Base-by-base conservation (phyloP, 64 coral and sea anemone genomes). In the Porites lutea region DNA sequence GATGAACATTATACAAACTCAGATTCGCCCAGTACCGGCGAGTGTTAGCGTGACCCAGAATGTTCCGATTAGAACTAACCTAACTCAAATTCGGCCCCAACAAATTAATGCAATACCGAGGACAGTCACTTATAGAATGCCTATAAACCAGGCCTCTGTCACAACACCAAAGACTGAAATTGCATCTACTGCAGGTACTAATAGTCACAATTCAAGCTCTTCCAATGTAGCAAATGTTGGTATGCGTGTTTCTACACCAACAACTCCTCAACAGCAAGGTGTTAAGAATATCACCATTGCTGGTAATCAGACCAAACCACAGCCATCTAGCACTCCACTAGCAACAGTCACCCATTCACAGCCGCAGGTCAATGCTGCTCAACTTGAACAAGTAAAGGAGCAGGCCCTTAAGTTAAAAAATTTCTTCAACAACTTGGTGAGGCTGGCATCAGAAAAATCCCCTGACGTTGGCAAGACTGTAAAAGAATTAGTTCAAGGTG, bases 401-500 rank as follows among this genome's bases (percentile, higher is more conserved):
- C 95, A 97, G 68, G 95, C 95, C 21, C 71, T 88, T 78, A 97
- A 97, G 60, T 66, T 97, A 60, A 90, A 82, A 63, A 94, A 93
- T 67, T 94, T 97, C 79, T 97, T 97, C 68, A 97, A 20, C 52
- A 97, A 97, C 67, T 91, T 97, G 82, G 91, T 97, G 4, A 81
- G 95, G 64, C 92, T 97, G 88, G 95, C 95, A 68, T 94, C 95
- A 61, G 92, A 97, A 69, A 97, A 97, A 88, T 97, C 95, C 13
- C 95, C 95, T 11, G 92, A 97, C 72, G 82, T 97, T 83, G 95
- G 95, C 55, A 92, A 92, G 48, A 88, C 89, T 87, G 95, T 97
- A 3, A 97, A 97, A 82, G 95, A 97, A 62, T 91, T 97, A 46
- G 90, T 97, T 19, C 95, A 97, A 94, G 93, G 93, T 90, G 95